These are phyloP conservation scores for Coecobrya sp. DNA, from an alignment of 2,888 invertebrate genomes.

Conservation along the genomic window DNA sequence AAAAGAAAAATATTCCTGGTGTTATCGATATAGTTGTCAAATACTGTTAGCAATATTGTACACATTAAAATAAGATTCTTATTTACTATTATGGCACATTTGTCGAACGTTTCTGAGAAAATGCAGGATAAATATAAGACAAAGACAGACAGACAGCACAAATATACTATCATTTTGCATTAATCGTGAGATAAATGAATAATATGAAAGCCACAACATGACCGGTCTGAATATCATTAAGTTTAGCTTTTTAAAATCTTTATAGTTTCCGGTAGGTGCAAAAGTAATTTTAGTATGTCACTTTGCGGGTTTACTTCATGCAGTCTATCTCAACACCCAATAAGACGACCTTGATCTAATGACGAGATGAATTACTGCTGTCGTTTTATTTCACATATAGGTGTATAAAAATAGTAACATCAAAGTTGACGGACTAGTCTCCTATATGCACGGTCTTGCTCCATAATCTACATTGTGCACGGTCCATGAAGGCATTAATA, in stretches of 20 bases:
- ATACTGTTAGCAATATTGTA: too few species aligned
- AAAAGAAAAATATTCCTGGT: too few species aligned
- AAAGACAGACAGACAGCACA: too few species aligned
- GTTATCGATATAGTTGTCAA: too few species aligned
- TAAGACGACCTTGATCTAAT: conserved; percentile 37
- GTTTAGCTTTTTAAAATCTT: conserved; percentile 46
- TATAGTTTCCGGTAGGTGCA: not conserved
- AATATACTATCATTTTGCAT: too few species aligned
- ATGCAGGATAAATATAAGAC: not conserved
- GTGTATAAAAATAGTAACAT: conserved; percentile 44
- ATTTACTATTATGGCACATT: too few species aligned
- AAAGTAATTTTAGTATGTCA: not conserved
- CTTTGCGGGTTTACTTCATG: not conserved
- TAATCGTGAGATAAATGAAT: not conserved
- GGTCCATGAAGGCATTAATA: not conserved
- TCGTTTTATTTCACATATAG: conserved; percentile 11
- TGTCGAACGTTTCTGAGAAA: not conserved
- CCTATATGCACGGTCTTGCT: not conserved
- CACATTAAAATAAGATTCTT: too few species aligned
- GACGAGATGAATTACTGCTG: conserved; percentile 17
- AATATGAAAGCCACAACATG: not conserved
- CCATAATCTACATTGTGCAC: not conserved
- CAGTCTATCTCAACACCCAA: conserved; percentile 25
- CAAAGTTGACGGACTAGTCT: not conserved
- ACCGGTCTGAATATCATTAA: conserved; percentile 31